These are phyloP conservation scores for Salarias fasciatus DNA, from an alignment of 2,797 vertebrate species.

Conservation along the genomic window DNA sequence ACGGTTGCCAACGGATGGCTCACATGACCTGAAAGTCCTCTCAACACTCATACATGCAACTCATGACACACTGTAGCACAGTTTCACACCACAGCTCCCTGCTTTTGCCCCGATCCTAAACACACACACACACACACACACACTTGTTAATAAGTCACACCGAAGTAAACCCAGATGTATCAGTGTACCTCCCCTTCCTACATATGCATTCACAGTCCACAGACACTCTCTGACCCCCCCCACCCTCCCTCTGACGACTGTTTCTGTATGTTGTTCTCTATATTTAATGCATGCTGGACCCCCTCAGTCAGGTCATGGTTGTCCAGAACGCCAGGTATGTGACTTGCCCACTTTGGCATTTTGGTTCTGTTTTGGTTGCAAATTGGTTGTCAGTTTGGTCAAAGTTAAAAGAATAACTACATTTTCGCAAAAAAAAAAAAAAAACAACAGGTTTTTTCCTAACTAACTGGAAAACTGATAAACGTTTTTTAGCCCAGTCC, in stretches of 20 bases:
- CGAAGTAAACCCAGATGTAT: too few species aligned
- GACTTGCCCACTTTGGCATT: conserved; percentile 83
- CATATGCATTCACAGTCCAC: conserved; percentile 2
- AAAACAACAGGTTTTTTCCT: conserved; percentile 24
- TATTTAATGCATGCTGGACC: conserved; percentile 88
- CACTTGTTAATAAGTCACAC: conserved; percentile 19
- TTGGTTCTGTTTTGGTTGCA: conserved; percentile 65
- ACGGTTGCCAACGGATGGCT: conserved; percentile 43
- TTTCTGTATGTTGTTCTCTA: conserved; percentile 82
- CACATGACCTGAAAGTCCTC: conserved; percentile 45
- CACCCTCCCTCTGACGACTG: conserved; percentile 77
- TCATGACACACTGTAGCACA: conserved; percentile 36
- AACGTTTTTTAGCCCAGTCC: conserved; percentile 27
- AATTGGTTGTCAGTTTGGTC: conserved; percentile 65
- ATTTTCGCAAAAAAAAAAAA: too few species aligned
- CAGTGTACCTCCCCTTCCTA: too few species aligned
- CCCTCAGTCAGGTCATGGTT: conserved; percentile 99
- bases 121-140: neutral
- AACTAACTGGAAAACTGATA: conserved; percentile 31
- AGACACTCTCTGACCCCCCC: conserved; percentile 71
- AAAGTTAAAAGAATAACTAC: conserved; percentile 39
- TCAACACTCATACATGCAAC: conserved; percentile 30
- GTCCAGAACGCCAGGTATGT: conserved; percentile 99
- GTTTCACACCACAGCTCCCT: conserved; percentile 37
- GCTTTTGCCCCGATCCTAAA: conserved; percentile 43